These are phyloP conservation scores for Delphinus delphis DNA, from an alignment of 2,113 vertebrate species.

Conservation along the genomic window DNA sequence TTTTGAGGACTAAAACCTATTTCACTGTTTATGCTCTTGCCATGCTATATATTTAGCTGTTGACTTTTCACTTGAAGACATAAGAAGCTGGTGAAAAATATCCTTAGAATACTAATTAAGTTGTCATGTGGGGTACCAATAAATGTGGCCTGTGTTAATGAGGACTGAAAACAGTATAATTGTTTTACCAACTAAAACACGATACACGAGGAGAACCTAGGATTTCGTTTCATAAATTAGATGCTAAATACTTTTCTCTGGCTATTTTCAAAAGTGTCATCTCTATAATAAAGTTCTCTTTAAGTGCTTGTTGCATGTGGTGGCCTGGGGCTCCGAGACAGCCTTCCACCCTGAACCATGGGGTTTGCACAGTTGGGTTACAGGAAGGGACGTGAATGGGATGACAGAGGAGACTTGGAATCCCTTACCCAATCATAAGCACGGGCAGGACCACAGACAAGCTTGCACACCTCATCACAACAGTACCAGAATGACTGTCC, in stretches of 20 bases:
- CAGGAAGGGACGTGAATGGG: neutral
- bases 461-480: neutral
- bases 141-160: conserved; percentile 58
- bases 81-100: conserved; percentile 76
- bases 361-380: neutral
- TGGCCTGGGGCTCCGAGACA: neutral
- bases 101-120: conserved; percentile 73
- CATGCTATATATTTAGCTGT: conserved; percentile 69
- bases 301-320: neutral
- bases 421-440: neutral
- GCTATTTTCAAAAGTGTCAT: conserved; percentile 57
- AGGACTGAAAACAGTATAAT: conserved; percentile 62
- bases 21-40: conserved; percentile 61
- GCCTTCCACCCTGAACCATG: neutral
- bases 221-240: conserved; percentile 58
- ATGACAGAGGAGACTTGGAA: neutral
- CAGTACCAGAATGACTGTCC: neutral
- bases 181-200: conserved; percentile 62
- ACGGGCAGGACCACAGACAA: neutral
- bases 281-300: conserved; percentile 12
- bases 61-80: conserved; percentile 78
- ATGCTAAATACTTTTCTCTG: conserved; percentile 53
- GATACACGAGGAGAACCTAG: conserved; percentile 31
- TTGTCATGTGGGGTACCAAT: conserved; percentile 63
- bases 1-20: conserved; percentile 68